Base-by-base conservation (phyloP, 2,888 invertebrate genomes). In the Phortica okadai region DNA sequence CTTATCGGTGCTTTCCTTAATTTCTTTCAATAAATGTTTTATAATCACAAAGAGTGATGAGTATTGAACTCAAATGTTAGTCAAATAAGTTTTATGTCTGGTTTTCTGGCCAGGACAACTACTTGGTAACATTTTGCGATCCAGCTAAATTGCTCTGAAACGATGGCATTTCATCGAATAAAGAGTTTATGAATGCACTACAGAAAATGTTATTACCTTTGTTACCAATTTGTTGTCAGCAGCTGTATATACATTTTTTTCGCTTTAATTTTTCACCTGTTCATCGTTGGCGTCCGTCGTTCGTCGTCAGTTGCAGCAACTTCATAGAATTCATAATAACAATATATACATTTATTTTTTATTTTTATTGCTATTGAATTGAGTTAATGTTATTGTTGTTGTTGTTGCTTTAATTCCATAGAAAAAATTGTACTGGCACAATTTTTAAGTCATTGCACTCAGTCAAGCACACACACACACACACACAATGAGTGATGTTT, bases 311-410 rank as follows among this genome's bases (percentile, higher is more conserved):
- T 11, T 25, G 10, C 25, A 7, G 16, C 25, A 21, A 10, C 62
- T 62, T 62, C 62, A 25, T 62, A 62, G 62, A 62, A 62, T 62
- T 62, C 62, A 11, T 10, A 21, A 50, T 2, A 33, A 33, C 33
- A 33, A 33, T 33, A 33, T 5, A 33, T 33, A 33, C 4, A 33
- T 50, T 5, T 50, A 50, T 50, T 4, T 5, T 73, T 25, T 75
- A 50, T 75, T 73, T 76, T 41, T 79, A 66, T 74, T 78, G 76
- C 58, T 80, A 75, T 74, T 76, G 45, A 80, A 85, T 50, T 44
- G 25, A 10, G 41, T 66, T 66, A 6, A 33, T 66, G 4, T 41
- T 41, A 45, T 45, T 72, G 56, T 25, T 59, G 64, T 62, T 74
- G 74, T 74, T 74, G 45, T 25, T 74, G 74, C 14, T 50, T 62